Percentiles rank a stretch among this genome's conserved stretches.
phyloP scores from a whole-genome alignment of 2,113 vertebrate genomes.

The Lampris incognitus region DNA sequence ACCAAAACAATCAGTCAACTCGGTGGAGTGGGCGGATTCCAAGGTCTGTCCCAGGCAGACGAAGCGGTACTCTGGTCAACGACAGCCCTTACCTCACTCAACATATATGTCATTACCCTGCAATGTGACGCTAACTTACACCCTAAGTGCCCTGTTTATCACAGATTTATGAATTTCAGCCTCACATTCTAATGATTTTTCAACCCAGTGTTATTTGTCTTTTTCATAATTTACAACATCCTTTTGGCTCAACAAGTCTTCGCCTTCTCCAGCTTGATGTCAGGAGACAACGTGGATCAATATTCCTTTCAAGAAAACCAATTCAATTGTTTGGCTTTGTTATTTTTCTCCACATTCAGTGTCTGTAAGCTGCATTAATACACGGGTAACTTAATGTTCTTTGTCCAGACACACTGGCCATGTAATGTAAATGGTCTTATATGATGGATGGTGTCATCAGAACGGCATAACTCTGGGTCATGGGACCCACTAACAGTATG shows the following conservation, averaged over 20 bases:
- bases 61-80: no score
- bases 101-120: no score
- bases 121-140: no score
- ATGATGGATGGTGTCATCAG: constrained; percentile 23
- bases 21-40: no score
- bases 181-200: no score
- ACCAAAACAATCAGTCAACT: no score
- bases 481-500: constrained; percentile 1
- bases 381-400: not conserved
- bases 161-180: not conserved
- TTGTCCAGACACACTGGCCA: not conserved
- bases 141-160: not conserved
- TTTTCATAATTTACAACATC: no score
- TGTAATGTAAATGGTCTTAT: constrained; percentile 12
- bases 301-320: not conserved
- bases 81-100: no score
- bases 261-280: not conserved
- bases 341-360: not conserved
- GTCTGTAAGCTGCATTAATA: not conserved
- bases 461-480: constrained; percentile 20
- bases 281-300: not conserved
- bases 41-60: no score
- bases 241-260: not conserved
- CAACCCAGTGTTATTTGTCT: no score
- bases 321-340: not conserved